These are phyloP conservation scores for Phaethornis superciliosus DNA, from an alignment of 2,113 vertebrate species.

Conservation along the genomic window DNA sequence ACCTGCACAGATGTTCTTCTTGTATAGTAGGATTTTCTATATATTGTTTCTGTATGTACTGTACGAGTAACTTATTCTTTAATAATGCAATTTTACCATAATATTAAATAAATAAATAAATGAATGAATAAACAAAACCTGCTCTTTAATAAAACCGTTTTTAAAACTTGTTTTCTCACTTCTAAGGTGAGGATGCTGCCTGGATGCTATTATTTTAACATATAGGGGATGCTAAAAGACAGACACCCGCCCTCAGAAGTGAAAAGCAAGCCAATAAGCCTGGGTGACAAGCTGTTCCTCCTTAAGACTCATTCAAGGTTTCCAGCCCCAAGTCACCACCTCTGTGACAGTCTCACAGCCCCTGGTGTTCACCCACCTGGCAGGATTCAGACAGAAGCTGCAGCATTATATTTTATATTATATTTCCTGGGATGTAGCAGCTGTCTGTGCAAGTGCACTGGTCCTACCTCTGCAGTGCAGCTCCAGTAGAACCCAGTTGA, in stretches of 20 bases:
- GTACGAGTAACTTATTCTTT: constrained; percentile 84
- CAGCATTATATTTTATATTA: too few species aligned
- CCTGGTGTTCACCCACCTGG: constrained; percentile 2
- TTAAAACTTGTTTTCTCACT: constrained; percentile 52
- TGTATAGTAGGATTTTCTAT: constrained; percentile 64
- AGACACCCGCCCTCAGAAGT: background rate
- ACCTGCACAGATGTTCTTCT: constrained; percentile 37
- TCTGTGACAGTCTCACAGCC: background rate
- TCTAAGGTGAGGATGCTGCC: background rate
- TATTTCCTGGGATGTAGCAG: fast-evolving
- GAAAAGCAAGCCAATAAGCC: background rate
- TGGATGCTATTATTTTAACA: background rate
- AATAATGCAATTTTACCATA: constrained; percentile 74
- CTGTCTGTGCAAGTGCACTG: fast-evolving
- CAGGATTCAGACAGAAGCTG: background rate
- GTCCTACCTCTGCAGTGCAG: background rate
- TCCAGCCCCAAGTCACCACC: background rate
- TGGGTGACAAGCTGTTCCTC: background rate
- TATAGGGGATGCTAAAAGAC: background rate
- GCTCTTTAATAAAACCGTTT: constrained; percentile 77
- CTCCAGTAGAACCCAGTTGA: too few species aligned
- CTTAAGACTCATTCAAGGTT: background rate
- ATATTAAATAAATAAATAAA: constrained; percentile 42
- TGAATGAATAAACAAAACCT: background rate
- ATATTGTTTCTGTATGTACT: constrained; percentile 78